Evolutionary conservation across 2,888 invertebrate species (phyloP), one percentile per base, ranked within the genome.

Genomic region (Busseola fusca): DNA sequence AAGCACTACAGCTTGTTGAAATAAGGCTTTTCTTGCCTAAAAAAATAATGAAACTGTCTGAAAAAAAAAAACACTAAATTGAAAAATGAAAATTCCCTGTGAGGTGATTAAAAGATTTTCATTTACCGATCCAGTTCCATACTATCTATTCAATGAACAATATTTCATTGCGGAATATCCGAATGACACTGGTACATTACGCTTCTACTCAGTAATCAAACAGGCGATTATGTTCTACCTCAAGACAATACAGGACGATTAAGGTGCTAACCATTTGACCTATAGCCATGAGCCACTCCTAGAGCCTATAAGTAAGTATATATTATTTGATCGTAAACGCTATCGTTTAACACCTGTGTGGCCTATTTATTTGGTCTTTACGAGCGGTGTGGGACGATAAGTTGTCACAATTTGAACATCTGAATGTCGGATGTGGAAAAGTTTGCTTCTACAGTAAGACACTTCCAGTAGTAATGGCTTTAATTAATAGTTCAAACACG

Each of bases 271-370:
- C 25, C 5, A n/a, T 60, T n/a, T 69, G 56, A 74, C 75, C 80
- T 60, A 48, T 7, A 30, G 67, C 42, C 27, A 30, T 30, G 18
- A 56, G 58, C 75, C 80, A 60, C 76, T 74, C 75, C 76, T 58
- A 25, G 9, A 54, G 5, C 30, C 3, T 27, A 18, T n/a, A 37
- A 27, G 27, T 56, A 56, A 62, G 54, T 63, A 18, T 60, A 60
- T 14, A 64, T 64, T 52, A 68, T 64, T 64, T 14, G 59, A 30
- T 75, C 76, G 64, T 77, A 75, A 80, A 80, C 62, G 9, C 57
- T 65, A 65, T 63, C 48, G 57, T 56, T 48, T 25, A 54, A 21
- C 80, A 77, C 80, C 80, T 80, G 76, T 40, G 50, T 18, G 40
- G 64, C 63, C 58, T 48, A 37, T 68, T 45, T 54, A 60, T 6